phyloP scores from a whole-genome alignment of 2,888 invertebrate species.

The Papilio elwesi region DNA sequence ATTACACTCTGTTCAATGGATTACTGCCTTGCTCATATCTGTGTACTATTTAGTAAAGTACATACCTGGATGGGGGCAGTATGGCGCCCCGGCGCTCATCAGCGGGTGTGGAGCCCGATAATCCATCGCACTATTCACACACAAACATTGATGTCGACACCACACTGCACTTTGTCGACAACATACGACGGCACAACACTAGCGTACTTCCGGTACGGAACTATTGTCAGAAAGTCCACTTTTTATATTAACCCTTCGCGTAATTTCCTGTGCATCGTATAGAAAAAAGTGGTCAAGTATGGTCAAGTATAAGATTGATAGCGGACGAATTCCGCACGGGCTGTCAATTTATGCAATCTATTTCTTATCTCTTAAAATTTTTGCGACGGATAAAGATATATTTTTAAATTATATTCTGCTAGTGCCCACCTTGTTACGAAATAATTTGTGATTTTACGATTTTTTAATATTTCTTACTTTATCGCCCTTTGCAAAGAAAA shows the following conservation, averaged over 20 bases:
- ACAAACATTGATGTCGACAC: conserved; percentile 51
- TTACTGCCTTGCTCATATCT: too few species aligned
- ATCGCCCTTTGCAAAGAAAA: too few species aligned
- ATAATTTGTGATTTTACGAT: too few species aligned
- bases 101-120: conserved; percentile 76
- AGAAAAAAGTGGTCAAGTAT: conserved; percentile 20
- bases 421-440: too few species aligned
- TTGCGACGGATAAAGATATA: background rate
- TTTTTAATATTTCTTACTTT: too few species aligned
- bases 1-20: too few species aligned
- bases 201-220: conserved; percentile 41
- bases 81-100: conserved; percentile 71
- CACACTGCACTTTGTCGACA: conserved; percentile 40
- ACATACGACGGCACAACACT: conserved; percentile 54
- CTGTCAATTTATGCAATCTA: background rate
- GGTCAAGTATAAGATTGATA: conserved; percentile 3
- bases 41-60: conserved; percentile 25
- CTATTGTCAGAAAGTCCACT: conserved; percentile 43
- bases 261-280: conserved; percentile 26
- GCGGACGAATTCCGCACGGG: background rate
- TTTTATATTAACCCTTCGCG: conserved; percentile 44
- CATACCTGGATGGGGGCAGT: conserved; percentile 77
- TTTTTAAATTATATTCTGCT: too few species aligned
- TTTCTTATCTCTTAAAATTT: background rate
- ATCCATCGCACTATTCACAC: conserved; percentile 67